A percentile compares a stretch with the other conserved stretches of the same genome.
Evolutionary conservation across 1,140 invertebrate species (phyloP).

Genomic region (Drosophila varians): DNA sequence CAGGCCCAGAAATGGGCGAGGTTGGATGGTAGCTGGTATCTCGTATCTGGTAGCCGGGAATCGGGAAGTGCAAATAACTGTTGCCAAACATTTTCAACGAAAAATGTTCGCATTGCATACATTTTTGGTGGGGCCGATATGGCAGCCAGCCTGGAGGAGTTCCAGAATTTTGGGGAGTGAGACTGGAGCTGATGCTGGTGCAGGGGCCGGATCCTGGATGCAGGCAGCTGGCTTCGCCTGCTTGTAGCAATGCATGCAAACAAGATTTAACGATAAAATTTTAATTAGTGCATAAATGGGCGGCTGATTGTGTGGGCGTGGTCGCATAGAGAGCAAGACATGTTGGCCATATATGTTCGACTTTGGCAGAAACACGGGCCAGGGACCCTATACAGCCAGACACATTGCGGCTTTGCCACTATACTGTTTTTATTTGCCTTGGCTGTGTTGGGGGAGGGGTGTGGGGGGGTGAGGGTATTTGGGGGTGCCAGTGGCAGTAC

Average conservation of each 20-base stretch:
- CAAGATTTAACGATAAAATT: conserved; percentile 83
- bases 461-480: not conserved
- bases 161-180: no score
- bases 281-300: conserved; percentile 82
- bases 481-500: not conserved
- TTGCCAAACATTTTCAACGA: conserved; percentile 76
- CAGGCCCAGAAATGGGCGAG: conserved; percentile 17
- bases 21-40: conserved; percentile 29
- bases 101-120: conserved; percentile 73
- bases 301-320: conserved; percentile 80
- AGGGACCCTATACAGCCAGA: conserved; percentile 26
- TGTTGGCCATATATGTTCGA: conserved; percentile 32
- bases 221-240: conserved; percentile 50
- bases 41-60: conserved; percentile 37
- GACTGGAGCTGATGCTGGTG: not conserved
- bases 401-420: conserved; percentile 73
- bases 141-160: not conserved
- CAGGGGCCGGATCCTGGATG: conserved; percentile 5
- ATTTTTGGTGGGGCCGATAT: conserved; percentile 21
- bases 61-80: conserved; percentile 77
- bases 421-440: conserved; percentile 71
- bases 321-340: conserved; percentile 49
- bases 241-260: conserved; percentile 79
- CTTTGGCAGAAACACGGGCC: conserved; percentile 13
- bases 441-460: not conserved